Percentiles rank a stretch among this genome's conserved stretches.
Evolutionary conservation across 23 tunicate genomes (phyloP).

Genomic region (Styela clava): DNA sequence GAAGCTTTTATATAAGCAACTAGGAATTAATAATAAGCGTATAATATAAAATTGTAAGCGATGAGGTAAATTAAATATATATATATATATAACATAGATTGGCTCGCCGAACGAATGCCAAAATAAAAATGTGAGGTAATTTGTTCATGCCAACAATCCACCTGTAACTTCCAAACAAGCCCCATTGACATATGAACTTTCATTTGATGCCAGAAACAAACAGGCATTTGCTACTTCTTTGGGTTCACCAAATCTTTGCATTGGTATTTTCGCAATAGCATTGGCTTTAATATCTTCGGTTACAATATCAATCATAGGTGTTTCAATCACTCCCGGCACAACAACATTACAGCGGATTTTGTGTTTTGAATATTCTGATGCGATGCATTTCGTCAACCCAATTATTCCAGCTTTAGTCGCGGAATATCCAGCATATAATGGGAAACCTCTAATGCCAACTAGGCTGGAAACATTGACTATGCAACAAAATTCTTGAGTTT

Average conservation of each 20-base stretch:
- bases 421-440: slow-evolving; percentile 34
- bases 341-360: slow-evolving; percentile 15
- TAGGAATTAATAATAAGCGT: too few species aligned
- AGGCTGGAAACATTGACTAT: slow-evolving; percentile 64
- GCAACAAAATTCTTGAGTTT: neutral
- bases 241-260: neutral
- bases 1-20: too few species aligned
- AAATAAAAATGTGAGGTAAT: too few species aligned
- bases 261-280: neutral
- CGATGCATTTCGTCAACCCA: slow-evolving; percentile 64
- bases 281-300: neutral
- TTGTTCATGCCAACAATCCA: neutral
- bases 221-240: neutral
- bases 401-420: slow-evolving; percentile 84
- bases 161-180: slow-evolving; percentile 12
- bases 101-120: too few species aligned
- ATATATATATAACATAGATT: too few species aligned
- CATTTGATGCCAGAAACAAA: slow-evolving; percentile 19
- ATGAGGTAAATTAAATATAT: too few species aligned
- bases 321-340: neutral
- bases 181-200: slow-evolving; percentile 17
- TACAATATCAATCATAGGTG: neutral
- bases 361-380: slow-evolving; percentile 40
- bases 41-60: too few species aligned
- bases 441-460: slow-evolving; percentile 28